Conservation (phyloP, 2,888 invertebrate species). For the Archips crataeganus region DNA sequence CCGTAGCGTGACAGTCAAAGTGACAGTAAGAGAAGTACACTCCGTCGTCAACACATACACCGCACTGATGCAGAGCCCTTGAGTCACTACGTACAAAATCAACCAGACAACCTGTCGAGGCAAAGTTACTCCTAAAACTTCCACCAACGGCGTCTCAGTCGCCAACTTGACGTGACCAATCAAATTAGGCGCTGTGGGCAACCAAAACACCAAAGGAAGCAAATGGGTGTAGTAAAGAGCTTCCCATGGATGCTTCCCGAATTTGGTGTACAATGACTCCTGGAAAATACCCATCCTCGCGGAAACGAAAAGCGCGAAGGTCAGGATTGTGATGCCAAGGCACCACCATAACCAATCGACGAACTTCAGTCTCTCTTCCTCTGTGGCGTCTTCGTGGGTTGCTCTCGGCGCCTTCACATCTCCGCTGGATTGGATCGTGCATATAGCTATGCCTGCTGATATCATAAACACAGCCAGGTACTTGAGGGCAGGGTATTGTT, state of each 20-base stretch:
- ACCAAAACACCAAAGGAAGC: conserved; percentile 95
- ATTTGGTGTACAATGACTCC: conserved; percentile 92
- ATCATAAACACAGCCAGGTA: conserved; percentile 97
- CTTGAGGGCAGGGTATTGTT: conserved; percentile 92
- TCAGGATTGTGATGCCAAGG: conserved; percentile 92
- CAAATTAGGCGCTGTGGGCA: conserved; percentile 92
- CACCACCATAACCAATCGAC: conserved; percentile 87
- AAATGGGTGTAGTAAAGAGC: conserved; percentile 96
- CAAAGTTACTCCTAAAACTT: conserved; percentile 86
- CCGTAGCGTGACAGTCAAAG: conserved; percentile 96
- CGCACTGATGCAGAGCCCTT: conserved; percentile 96
- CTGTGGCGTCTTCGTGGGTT: conserved; percentile 71
- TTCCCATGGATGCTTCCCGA: conserved; percentile 97
- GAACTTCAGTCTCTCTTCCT: conserved; percentile 73
- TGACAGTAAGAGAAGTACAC: conserved; percentile 97
- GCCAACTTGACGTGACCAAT: conserved; percentile 91
- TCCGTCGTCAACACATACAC: conserved; percentile 98
- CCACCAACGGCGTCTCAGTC: conserved; percentile 87
- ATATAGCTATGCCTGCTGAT: conserved; percentile 95
- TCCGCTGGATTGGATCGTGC: conserved; percentile 94
- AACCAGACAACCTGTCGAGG: conserved; percentile 93
- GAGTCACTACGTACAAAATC: conserved; percentile 93
- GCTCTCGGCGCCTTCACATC: conserved; percentile 87
- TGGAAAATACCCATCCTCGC: conserved; percentile 98
- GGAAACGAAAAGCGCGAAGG: conserved; percentile 95